A percentile compares a stretch with the other conserved stretches of the same genome.
Evolutionary conservation across 2,797 vertebrate species (phyloP).

Genomic region (Ctenopoma kingsleyae): DNA sequence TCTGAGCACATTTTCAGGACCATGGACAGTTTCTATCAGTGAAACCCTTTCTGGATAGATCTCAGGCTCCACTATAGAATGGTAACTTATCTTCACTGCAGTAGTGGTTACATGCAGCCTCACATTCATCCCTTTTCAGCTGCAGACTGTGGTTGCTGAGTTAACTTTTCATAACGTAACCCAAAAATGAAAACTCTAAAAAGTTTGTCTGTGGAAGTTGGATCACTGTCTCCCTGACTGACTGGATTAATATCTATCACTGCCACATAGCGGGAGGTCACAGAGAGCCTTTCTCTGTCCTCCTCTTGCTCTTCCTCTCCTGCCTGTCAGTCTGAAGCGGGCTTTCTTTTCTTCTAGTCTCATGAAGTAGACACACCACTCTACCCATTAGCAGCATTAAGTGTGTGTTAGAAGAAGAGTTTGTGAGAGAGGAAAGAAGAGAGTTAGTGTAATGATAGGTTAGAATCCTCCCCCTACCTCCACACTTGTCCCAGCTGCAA

Average conservation of each 20-base stretch:
- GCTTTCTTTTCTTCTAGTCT: conserved; percentile 25
- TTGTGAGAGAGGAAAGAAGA: neutral
- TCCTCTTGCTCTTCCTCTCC: conserved; percentile 22
- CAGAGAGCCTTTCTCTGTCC: conserved; percentile 28
- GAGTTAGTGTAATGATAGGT: neutral
- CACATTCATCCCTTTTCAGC: neutral
- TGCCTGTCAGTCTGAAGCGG: conserved; percentile 56
- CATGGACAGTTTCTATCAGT: conserved; percentile 27
- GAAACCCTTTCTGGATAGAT: neutral
- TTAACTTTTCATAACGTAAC: conserved; percentile 19
- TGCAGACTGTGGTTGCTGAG: neutral
- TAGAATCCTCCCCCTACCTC: conserved; percentile 86
- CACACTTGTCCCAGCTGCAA: conserved; percentile 99
- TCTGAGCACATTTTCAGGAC: conserved; percentile 44
- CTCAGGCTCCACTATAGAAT: neutral
- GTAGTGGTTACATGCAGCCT: neutral
- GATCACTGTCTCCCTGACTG: conserved; percentile 7
- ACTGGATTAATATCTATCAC: conserved; percentile 22
- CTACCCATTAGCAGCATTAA: conserved; percentile 27
- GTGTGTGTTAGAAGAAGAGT: conserved; percentile 7
- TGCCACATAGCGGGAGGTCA: conserved; percentile 30
- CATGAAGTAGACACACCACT: conserved; percentile 50
- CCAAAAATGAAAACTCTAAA: neutral
- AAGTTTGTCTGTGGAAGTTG: neutral
- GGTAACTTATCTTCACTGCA: neutral